phyloP scores from a whole-genome alignment of 2,797 vertebrate species.

The Sorex maritimensis region DNA sequence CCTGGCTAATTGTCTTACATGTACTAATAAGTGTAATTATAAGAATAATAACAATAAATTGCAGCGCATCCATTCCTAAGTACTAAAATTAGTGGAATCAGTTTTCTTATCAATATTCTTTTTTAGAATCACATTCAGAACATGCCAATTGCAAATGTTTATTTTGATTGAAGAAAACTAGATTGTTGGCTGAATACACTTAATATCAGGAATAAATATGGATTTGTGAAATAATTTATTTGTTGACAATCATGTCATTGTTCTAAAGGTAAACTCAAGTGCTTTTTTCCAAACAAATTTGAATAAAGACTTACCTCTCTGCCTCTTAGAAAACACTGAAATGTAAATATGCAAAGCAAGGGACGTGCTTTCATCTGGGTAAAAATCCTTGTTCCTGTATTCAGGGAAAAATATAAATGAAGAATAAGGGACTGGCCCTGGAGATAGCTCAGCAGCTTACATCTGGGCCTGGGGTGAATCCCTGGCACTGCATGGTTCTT shows the following conservation, averaged over 20 bases:
- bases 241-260: slow-evolving; percentile 77
- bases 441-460: too few relatives aligned
- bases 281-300: slow-evolving; percentile 70
- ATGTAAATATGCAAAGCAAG: slow-evolving; percentile 65
- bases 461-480: too few relatives aligned
- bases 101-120: slow-evolving; percentile 62
- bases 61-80: not conserved
- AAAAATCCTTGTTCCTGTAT: slow-evolving; percentile 21
- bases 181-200: slow-evolving; percentile 69
- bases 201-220: slow-evolving; percentile 74
- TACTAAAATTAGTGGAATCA: slow-evolving; percentile 75
- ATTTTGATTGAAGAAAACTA: slow-evolving; percentile 69
- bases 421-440: too few relatives aligned
- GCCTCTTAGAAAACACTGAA: slow-evolving; percentile 64
- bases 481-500: too few relatives aligned
- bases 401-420: not conserved
- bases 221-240: slow-evolving; percentile 70
- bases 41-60: slow-evolving; percentile 72
- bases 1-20: slow-evolving; percentile 68
- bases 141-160: slow-evolving; percentile 71
- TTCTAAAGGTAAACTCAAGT: slow-evolving; percentile 76
- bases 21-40: slow-evolving; percentile 74
- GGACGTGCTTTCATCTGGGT: slow-evolving; percentile 3
- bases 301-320: slow-evolving; percentile 57
- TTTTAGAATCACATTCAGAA: slow-evolving; percentile 72